Evolutionary conservation across 1,140 invertebrate species (phyloP).

Genomic region (Pristionchus pacificus): DNA sequence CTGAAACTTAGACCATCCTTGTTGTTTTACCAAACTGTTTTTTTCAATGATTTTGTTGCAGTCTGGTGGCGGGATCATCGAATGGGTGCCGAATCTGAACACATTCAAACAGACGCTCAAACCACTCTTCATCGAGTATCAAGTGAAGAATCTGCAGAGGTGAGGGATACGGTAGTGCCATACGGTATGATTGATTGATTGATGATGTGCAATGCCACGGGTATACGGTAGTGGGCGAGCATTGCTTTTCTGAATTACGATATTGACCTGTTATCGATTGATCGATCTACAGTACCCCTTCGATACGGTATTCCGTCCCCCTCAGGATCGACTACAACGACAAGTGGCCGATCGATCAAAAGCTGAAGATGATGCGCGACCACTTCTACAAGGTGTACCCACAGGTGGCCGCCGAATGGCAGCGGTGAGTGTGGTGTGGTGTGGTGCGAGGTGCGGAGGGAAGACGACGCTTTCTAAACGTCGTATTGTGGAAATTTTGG

Average conservation of each 20-base stretch:
- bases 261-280: too few species aligned
- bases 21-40: too few species aligned
- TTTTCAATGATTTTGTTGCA: too few species aligned
- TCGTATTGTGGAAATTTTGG: conserved; percentile 13
- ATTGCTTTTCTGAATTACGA: too few species aligned
- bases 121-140: conserved; percentile 71
- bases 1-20: too few species aligned
- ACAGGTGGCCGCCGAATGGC: conserved; percentile 62
- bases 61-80: conserved; percentile 87
- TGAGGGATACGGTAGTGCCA: too few species aligned
- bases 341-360: conserved; percentile 10
- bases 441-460: neutral
- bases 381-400: conserved; percentile 33
- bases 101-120: conserved; percentile 71
- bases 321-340: conserved; percentile 13
- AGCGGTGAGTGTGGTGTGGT: conserved; percentile 60
- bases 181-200: too few species aligned
- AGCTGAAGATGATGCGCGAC: conserved; percentile 14
- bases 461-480: conserved; percentile 5
- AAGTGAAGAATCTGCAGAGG: too few species aligned
- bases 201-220: too few species aligned
- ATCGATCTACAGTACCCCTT: conserved; percentile 4
- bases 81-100: conserved; percentile 85
- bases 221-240: too few species aligned
- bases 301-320: neutral